These are phyloP conservation scores for Odontamblyopus lacepedii DNA, from an alignment of 2,797 vertebrate species.

Conservation along the genomic window DNA sequence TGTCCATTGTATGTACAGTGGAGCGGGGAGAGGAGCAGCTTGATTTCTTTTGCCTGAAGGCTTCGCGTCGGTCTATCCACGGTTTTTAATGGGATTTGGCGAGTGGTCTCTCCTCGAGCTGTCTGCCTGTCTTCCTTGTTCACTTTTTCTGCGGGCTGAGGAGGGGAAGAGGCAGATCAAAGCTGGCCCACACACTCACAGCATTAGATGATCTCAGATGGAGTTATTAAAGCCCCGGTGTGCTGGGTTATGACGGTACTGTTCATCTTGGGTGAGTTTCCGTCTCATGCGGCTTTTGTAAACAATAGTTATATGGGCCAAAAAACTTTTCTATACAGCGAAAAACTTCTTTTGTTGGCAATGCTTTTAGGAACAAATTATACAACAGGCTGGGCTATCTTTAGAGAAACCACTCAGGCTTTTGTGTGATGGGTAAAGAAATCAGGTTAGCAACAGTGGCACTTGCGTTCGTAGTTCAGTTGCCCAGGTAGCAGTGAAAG, in stretches of 20 bases:
- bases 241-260: not conserved
- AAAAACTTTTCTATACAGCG: too few species aligned
- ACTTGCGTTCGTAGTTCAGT: not conserved
- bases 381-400: not conserved
- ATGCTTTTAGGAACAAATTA: not conserved
- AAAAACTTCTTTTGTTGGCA: not conserved
- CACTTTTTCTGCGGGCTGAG: conserved; percentile 37
- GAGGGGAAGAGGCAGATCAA: conserved; percentile 55
- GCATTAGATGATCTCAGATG: conserved; percentile 64
- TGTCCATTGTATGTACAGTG: conserved; percentile 39
- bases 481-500: not conserved
- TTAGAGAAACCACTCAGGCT: not conserved
- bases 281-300: not conserved
- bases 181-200: conserved; percentile 54
- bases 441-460: not conserved
- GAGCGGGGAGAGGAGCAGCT: conserved; percentile 12
- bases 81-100: conserved; percentile 37
- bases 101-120: conserved; percentile 8
- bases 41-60: conserved; percentile 32
- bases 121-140: conserved; percentile 13
- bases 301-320: not conserved
- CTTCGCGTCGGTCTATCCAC: conserved; percentile 8
- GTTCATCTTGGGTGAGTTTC: not conserved
- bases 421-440: not conserved
- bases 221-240: conserved; percentile 37